These are phyloP conservation scores for Lethocerus indicus DNA, from an alignment of 1,140 invertebrate genomes.

Conservation along the genomic window DNA sequence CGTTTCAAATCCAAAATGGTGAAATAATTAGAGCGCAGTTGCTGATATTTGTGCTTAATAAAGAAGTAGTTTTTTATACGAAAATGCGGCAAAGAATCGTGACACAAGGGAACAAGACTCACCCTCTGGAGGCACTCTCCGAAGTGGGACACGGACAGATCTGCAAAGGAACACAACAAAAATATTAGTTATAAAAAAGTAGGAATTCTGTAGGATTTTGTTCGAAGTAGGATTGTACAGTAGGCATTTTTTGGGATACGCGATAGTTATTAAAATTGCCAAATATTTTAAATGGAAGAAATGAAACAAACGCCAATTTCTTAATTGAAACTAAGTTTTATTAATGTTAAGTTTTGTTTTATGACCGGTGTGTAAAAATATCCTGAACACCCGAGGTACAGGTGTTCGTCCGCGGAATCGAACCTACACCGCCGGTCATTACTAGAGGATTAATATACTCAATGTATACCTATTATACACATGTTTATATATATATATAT, in stretches of 20 bases:
- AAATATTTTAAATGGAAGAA: too few species aligned
- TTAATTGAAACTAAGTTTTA: too few species aligned
- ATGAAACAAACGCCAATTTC: too few species aligned
- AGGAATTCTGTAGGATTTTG: too few species aligned
- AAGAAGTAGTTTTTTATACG: not conserved
- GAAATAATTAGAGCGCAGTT: not conserved
- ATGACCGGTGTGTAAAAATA: not conserved
- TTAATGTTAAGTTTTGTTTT: too few species aligned
- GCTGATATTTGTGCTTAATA: not conserved
- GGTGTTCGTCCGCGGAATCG: not conserved
- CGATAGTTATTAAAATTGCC: too few species aligned
- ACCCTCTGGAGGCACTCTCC: not conserved
- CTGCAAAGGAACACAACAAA: too few species aligned
- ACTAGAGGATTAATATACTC: not conserved
- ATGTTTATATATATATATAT: not conserved
- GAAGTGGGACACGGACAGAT: too few species aligned
- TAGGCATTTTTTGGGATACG: too few species aligned
- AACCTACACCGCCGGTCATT: not conserved
- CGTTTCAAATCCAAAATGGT: too few species aligned
- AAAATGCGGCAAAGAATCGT: not conserved
- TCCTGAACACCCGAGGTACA: not conserved
- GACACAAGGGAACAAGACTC: not conserved
- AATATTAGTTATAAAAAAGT: too few species aligned
- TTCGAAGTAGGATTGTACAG: too few species aligned
- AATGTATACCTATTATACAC: not conserved